Percentiles rank a stretch among this genome's conserved stretches.
Conservation (phyloP, 1,140 invertebrate species). For the Manduca sexta region DNA sequence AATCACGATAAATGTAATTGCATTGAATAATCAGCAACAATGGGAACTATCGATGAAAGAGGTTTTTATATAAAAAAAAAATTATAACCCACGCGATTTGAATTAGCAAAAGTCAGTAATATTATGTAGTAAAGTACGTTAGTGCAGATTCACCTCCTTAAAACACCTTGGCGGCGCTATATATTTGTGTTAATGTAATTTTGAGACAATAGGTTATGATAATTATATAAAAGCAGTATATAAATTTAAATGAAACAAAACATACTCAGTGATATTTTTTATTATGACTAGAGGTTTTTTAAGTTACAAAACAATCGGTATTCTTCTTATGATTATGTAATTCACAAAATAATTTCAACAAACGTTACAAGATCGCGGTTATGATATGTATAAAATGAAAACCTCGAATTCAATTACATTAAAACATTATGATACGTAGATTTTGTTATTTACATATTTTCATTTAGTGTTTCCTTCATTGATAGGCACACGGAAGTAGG, state of each 20-base stretch:
- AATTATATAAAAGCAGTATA: background rate
- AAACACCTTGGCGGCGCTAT: too few species aligned
- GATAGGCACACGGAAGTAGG: constrained; percentile 59
- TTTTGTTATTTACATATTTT: constrained; percentile 49
- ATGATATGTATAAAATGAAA: constrained; percentile 71
- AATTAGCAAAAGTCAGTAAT: too few species aligned
- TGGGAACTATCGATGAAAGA: too few species aligned
- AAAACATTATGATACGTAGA: constrained; percentile 26
- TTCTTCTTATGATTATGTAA: constrained; percentile 40
- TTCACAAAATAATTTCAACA: constrained; percentile 57
- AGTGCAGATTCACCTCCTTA: too few species aligned
- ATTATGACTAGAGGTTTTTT: constrained; percentile 71
- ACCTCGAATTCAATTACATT: constrained; percentile 42
- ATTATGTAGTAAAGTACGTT: too few species aligned
- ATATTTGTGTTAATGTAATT: too few species aligned
- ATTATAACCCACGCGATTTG: too few species aligned
- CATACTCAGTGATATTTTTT: constrained; percentile 61
- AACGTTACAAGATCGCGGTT: constrained; percentile 38
- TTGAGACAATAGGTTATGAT: too few species aligned
- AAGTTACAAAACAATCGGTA: constrained; percentile 67
- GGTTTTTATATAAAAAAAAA: too few species aligned
- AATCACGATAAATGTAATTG: too few species aligned
- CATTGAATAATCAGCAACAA: too few species aligned
- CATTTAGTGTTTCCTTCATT: constrained; percentile 19
- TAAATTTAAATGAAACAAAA: background rate